Percentiles rank a stretch among this genome's conserved stretches.
phyloP scores from a whole-genome alignment of 2,797 vertebrate genomes.

The Poecilia gillii region DNA sequence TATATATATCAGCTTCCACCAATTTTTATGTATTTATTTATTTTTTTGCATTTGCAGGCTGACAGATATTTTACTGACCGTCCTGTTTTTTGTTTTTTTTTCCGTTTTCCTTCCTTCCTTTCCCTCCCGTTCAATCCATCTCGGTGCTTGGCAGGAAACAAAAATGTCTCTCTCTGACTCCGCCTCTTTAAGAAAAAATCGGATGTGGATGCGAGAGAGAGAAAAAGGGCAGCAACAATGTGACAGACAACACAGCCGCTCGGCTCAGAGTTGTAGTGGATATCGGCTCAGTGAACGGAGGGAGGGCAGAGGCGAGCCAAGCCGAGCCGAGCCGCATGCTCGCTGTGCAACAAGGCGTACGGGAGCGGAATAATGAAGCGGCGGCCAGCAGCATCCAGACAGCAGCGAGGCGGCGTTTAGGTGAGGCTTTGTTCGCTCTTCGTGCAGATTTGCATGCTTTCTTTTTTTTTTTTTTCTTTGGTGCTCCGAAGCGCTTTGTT shows the following conservation, averaged over 20 bases:
- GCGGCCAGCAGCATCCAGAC: constrained; percentile 41
- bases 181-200: constrained; percentile 53
- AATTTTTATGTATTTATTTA: not conserved
- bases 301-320: constrained; percentile 32
- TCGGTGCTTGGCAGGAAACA: not conserved
- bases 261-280: constrained; percentile 39
- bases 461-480: not conserved
- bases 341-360: constrained; percentile 42
- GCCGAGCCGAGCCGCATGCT: constrained; percentile 46
- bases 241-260: constrained; percentile 62
- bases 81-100: not conserved
- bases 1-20: not conserved
- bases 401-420: constrained; percentile 55
- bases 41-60: not conserved
- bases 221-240: constrained; percentile 67
- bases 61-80: not conserved
- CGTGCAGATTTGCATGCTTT: constrained; percentile 28
- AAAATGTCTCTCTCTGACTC: constrained; percentile 48
- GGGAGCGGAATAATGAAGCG: constrained; percentile 47
- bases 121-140: constrained; percentile 48
- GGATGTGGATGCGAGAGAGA: constrained; percentile 47
- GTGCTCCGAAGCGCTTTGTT: constrained; percentile 53
- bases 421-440: constrained; percentile 71
- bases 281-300: constrained; percentile 27
- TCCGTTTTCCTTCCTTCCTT: not conserved